Base-by-base conservation (phyloP, 2,888 invertebrate genomes). In the Phortica magna region DNA sequence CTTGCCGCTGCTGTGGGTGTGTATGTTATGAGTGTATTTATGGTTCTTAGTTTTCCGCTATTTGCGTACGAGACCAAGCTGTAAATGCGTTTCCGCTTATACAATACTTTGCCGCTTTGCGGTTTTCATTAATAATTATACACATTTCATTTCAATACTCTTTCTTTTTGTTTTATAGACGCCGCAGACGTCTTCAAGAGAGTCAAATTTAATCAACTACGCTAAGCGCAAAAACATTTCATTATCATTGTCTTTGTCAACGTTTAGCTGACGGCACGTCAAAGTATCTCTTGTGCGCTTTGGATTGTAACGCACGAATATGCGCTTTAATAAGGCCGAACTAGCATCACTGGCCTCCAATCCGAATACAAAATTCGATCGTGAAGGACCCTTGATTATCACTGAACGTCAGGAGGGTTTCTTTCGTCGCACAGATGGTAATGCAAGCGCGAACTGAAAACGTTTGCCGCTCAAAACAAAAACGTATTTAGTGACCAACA, bases 321-420 rank as follows among this genome's bases (percentile, higher is more conserved):
- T 98, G 98, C 94, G 98, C 92, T 98, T 96, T 92, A 98, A 98
- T 92, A 96, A 96, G 92, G 95, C 96, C 91, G 98, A 98, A 92
- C 93, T 98, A 88, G 94, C 95, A 82, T 95, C 96, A 76, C 93
- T 98, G 91, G 98, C 98, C 79, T 95, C 96, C 76, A 97, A 98
- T 92, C 95, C 96, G 64, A 95, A 96, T 10, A 96, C 96, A 84
- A 96, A 96, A 92, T 98, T 97, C 91, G 98, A 98, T 91, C 97
- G 96, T 89, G 98, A 98, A 93, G 98, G 98, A 76, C 94, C 96
- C 80, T 93, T 98, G 79, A 95, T 95, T 81, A 94, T 98, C 77
- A 95, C 96, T 85, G 98, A 98, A 91, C 95, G 96, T 81, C 97
- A 97, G 89, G 98, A 98, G 91, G 96, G 97, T 77, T 96, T 98